Conservation (phyloP, 2,113 vertebrate genomes). For the Pseudopipra pipra region DNA sequence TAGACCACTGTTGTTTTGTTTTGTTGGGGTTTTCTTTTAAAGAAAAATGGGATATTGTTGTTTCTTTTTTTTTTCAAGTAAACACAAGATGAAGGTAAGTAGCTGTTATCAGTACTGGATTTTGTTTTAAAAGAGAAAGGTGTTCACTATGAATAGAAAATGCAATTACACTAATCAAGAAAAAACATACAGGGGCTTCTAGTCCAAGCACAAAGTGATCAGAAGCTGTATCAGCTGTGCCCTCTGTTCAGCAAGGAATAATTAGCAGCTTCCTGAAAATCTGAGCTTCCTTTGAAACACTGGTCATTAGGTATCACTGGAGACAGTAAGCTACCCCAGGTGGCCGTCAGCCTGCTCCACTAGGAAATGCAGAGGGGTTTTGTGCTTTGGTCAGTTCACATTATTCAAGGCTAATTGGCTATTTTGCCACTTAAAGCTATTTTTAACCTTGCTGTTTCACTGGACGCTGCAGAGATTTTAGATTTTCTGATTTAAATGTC, state of each 20-base stretch:
- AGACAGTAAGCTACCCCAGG: neutral
- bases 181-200: neutral
- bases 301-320: neutral
- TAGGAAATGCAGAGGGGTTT: neutral
- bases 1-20: neutral
- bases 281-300: neutral
- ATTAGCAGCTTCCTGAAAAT: neutral
- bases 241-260: neutral
- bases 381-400: neutral
- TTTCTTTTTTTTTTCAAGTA: neutral
- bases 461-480: neutral
- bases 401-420: constrained; percentile 41
- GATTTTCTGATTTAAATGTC: constrained; percentile 14
- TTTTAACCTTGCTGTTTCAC: neutral
- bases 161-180: neutral
- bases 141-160: neutral
- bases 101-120: neutral
- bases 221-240: neutral
- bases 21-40: neutral
- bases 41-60: neutral
- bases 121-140: neutral
- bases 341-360: neutral
- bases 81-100: neutral
- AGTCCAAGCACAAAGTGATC: neutral
- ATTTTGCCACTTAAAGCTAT: neutral